These are phyloP conservation scores for Helostoma temminkii DNA, from an alignment of 2,797 vertebrate species.

Conservation along the genomic window DNA sequence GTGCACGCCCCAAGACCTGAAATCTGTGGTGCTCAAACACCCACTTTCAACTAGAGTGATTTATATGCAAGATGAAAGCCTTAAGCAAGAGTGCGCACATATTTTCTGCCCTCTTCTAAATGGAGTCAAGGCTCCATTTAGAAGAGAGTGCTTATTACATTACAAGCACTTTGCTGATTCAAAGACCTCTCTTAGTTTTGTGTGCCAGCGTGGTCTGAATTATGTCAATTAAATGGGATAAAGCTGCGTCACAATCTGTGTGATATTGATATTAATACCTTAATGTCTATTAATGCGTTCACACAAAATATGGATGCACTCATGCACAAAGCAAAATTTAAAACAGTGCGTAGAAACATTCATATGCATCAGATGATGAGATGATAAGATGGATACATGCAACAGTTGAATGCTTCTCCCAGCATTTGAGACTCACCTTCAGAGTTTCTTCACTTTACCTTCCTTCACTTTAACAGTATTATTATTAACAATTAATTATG, in stretches of 20 bases:
- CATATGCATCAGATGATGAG: not conserved
- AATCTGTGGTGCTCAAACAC: conserved; percentile 70
- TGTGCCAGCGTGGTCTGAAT: conserved; percentile 76
- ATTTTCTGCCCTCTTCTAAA: conserved; percentile 82
- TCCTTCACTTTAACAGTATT: conserved; percentile 10
- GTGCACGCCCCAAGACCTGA: conserved; percentile 69
- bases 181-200: conserved; percentile 70
- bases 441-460: not conserved
- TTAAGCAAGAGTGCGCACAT: conserved; percentile 80
- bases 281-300: conserved; percentile 44
- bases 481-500: conserved; percentile 8
- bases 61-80: conserved; percentile 82
- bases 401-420: conserved; percentile 6
- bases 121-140: conserved; percentile 84
- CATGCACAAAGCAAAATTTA: conserved; percentile 8
- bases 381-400: conserved; percentile 13
- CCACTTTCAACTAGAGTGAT: conserved; percentile 76
- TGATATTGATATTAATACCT: conserved; percentile 59
- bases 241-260: conserved; percentile 63
- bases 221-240: conserved; percentile 81
- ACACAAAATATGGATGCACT: conserved; percentile 41
- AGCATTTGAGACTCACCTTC: not conserved
- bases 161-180: conserved; percentile 81
- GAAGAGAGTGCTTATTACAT: conserved; percentile 83
- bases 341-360: conserved; percentile 8